A percentile compares a stretch with the other conserved stretches of the same genome.
Conservation (phyloP, 2,113 vertebrate species). For the Thunnus maccoyii region DNA sequence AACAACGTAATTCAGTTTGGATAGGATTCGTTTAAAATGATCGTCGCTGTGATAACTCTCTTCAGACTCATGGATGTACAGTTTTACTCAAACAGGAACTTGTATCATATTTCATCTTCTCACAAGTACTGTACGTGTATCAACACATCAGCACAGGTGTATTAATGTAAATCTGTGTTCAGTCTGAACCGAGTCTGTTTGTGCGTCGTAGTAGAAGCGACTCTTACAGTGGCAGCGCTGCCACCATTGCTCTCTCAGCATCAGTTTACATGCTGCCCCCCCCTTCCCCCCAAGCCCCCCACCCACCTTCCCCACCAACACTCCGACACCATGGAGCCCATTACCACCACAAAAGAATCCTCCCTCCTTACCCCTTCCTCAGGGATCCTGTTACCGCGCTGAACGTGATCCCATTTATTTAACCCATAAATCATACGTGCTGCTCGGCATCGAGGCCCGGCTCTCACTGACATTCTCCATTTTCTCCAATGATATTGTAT, state of each 20-base stretch:
- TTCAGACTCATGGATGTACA: too few relatives aligned
- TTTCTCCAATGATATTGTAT: slow-evolving; percentile 14
- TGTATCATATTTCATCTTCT: too few relatives aligned
- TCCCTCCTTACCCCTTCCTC: background rate
- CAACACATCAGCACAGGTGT: too few relatives aligned
- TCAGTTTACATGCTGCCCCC: slow-evolving; percentile 65
- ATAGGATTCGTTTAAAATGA: too few relatives aligned
- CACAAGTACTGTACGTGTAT: too few relatives aligned
- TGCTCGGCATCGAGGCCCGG: slow-evolving; percentile 31
- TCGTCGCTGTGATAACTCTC: too few relatives aligned
- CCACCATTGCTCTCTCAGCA: slow-evolving; percentile 52
- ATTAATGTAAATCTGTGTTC: too few relatives aligned
- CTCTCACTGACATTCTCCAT: slow-evolving; percentile 57
- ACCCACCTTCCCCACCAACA: too few relatives aligned
- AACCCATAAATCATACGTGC: slow-evolving; percentile 57
- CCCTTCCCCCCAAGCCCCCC: background rate
- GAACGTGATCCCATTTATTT: slow-evolving; percentile 70
- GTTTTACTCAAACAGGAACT: too few relatives aligned
- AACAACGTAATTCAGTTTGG: too few relatives aligned
- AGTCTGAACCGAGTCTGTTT: slow-evolving; percentile 7
- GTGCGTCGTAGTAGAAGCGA: slow-evolving; percentile 37
- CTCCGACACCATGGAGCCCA: slow-evolving; percentile 27
- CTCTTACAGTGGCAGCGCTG: slow-evolving; percentile 37
- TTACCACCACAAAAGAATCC: slow-evolving; percentile 46
- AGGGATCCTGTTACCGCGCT: slow-evolving; percentile 62